phyloP scores from a whole-genome alignment of 35 echinoderm and acorn worm genomes.

The Diadema setosum region DNA sequence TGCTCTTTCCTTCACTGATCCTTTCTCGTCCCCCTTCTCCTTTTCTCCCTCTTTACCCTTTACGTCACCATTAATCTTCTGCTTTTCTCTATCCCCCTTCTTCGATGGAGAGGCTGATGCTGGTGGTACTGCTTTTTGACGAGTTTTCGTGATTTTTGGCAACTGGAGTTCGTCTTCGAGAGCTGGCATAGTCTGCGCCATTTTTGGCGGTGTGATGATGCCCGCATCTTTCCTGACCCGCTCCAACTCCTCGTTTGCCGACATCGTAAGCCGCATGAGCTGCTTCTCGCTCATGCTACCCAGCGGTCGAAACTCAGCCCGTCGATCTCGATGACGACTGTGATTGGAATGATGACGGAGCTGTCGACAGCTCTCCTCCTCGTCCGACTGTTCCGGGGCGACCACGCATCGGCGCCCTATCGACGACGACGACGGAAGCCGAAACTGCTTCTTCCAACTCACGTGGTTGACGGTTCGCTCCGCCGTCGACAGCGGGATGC shows the following conservation, averaged over 20 bases:
- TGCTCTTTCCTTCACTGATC: background rate
- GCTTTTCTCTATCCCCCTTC: background rate
- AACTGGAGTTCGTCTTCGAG: background rate
- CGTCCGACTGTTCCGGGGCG: background rate
- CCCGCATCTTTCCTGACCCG: background rate
- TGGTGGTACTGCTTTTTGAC: background rate
- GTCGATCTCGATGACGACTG: background rate
- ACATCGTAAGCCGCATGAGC: background rate
- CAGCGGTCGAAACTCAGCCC: background rate
- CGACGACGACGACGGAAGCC: background rate
- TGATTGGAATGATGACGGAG: background rate
- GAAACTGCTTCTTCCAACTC: background rate
- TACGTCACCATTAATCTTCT: background rate
- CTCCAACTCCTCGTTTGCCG: background rate
- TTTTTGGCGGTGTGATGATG: background rate
- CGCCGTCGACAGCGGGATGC: background rate
- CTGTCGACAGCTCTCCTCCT: background rate
- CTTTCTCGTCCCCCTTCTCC: background rate
- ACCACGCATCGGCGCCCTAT: background rate
- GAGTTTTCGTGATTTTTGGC: background rate
- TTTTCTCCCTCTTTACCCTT: background rate
- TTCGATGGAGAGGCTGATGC: background rate
- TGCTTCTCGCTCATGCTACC: background rate
- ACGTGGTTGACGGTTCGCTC: slow-evolving; percentile 7
- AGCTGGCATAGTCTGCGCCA: background rate